Base-by-base conservation (phyloP, 1,140 invertebrate genomes). In the Marisa cornuarietis region DNA sequence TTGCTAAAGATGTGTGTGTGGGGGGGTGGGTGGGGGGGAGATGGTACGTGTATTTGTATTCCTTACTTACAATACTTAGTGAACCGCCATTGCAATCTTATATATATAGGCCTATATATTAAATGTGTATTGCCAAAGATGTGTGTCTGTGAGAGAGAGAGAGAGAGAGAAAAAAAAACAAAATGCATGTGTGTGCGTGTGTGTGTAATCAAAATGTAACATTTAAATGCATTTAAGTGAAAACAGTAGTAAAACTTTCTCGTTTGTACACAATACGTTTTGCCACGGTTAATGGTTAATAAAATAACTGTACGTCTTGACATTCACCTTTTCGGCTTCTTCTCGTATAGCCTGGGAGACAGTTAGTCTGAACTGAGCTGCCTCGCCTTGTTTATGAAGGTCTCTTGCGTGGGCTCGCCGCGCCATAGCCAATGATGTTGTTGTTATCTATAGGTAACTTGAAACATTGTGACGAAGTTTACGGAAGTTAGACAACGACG, bases 401-500 rank as follows among this genome's bases (percentile, higher is more conserved):
- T 24, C 22, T 24, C 26, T 31, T n/a, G 65, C 65, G 22, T 24
- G 26, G 26, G 22, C 26, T 68, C 65, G 65, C 65, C 22, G 13
- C 26, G n/a, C 26, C 65, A 24, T 31, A n/a, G 22, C 26, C 3
- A 6, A 1, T 14, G 13, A 13, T 16, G 11, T 31, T 13, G 65
- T n/a, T 31, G 11, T 68, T n/a, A 24, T n/a, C 65, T 24, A 13
- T 6, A 1, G 10, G 65, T n/a, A 31, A 68, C 22, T 31, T 68
- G 65, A 68, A 24, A 24, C 26, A 68, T 68, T 68, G 22, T 68
- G 10, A 11, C 65, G 65, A n/a, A 68, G 65, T 68, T 68, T 68
- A 68, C 65, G 65, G 65, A 68, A 68, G 65, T 68, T 68, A 22
- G 65, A n/a, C 65, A n/a, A 68, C 65, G 65, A 24, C 65, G 65